Percentiles rank a stretch among this genome's conserved stretches.
These are phyloP conservation scores for Apostichopus leukothele DNA, from an alignment of 53 echinoderm and acorn worm genomes.

Conservation along the genomic window DNA sequence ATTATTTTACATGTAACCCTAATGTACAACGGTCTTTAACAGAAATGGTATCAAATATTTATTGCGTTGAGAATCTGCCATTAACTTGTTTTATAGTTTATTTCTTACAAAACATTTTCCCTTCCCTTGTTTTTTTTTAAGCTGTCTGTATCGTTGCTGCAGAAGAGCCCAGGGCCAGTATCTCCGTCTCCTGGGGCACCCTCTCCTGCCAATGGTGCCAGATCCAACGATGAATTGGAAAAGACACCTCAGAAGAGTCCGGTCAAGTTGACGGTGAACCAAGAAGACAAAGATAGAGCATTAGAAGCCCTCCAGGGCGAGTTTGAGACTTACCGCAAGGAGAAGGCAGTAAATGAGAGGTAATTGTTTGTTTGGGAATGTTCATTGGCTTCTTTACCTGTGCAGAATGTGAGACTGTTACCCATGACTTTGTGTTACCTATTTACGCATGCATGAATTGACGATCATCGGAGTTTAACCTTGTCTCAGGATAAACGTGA, in stretches of 20 bases:
- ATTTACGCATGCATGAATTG: no score
- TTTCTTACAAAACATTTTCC: background rate
- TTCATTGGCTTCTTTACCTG: no score
- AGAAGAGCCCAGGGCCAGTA: constrained; percentile 55
- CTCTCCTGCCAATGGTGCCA: background rate
- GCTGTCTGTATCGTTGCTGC: constrained; percentile 28
- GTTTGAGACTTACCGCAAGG: constrained; percentile 86
- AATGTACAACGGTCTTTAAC: no score
- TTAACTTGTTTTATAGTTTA: background rate
- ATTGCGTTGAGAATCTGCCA: no score
- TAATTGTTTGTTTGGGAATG: constrained; percentile 12
- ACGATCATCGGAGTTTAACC: no score
- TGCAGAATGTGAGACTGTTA: no score
- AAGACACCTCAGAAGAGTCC: constrained; percentile 23
- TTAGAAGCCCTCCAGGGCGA: constrained; percentile 81
- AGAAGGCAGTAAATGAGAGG: constrained; percentile 82
- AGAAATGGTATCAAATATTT: no score
- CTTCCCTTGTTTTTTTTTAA: background rate
- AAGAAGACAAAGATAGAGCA: constrained; percentile 58
- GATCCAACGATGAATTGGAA: background rate
- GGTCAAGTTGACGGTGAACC: constrained; percentile 8
- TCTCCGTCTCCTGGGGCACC: background rate
- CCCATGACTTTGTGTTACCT: no score
- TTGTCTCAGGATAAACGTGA: no score
- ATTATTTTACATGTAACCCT: no score